Base-by-base conservation (phyloP, 2,888 invertebrate species). In the Andrena bucephala region DNA sequence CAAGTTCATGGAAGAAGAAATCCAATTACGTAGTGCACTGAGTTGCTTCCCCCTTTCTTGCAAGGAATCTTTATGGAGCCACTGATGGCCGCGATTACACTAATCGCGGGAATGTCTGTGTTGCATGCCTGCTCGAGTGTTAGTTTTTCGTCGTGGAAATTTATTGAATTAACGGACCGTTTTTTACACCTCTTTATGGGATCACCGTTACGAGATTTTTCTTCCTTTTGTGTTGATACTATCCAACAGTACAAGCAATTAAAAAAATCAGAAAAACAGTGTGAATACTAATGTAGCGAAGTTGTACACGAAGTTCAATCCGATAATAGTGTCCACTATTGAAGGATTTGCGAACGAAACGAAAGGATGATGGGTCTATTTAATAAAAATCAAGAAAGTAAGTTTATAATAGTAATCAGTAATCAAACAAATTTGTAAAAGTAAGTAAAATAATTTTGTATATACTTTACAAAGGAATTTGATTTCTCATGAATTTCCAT, bases 1-100 rank as follows among this genome's bases (percentile, higher is more conserved):
- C 63, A 57, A 59, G 57, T 82, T 85, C 77, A 68, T 62, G 74
- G 82, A 82, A 74, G 76, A 85, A 76, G 79, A 73, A 79, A 77
- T 85, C 75, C 72, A 82, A 82, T 84, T 80, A 79, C 71, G 74
- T 57, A 52, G 72, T 29, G 70, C 72, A 59, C 63, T 54, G 66
- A 33, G 67, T 71, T 57, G 70, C 59, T 76, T 65, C 70, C 68
- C 36, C 68, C 50, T 68, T 60, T 20, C 66, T 48, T 42, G 62
- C 68, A 33, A 79, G 67, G 70, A 77, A 84, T 75, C 48, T 71
- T 70, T 67, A 52, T 72, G 75, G 65, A 29, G 24, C 60, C 10
- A 42, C 36, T 62, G 65, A 62, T 72, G 52, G 8, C 6, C 24
- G 50, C 27, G 48, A 71, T 83, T 84, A 71, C 59, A 54, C 70